A percentile compares a stretch with the other conserved stretches of the same genome.
Evolutionary conservation across 2,797 vertebrate genomes (phyloP).

Genomic region (Schizopygopsis malacanthus): DNA sequence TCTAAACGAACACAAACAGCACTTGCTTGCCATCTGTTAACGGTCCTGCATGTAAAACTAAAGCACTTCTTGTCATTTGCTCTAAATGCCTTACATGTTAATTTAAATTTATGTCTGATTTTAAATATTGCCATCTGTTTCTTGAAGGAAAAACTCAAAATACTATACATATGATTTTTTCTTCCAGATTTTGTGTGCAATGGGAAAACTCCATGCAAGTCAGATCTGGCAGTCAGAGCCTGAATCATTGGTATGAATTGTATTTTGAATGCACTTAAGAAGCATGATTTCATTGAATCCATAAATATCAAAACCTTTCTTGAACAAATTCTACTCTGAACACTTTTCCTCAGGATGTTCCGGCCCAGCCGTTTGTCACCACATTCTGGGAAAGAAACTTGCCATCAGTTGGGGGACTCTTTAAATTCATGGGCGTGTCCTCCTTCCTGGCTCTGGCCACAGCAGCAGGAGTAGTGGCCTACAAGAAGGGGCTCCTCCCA

Average conservation of each 20-base stretch:
- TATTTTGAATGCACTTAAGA: neutral
- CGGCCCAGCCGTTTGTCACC: conserved; percentile 80
- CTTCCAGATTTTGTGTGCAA: conserved; percentile 84
- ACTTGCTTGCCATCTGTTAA: neutral
- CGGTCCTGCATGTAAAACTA: neutral
- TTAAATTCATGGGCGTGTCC: conserved; percentile 85
- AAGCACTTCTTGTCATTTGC: neutral
- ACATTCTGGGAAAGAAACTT: conserved; percentile 93
- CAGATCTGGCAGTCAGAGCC: conserved; percentile 92
- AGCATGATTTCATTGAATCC: neutral
- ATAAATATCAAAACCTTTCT: neutral
- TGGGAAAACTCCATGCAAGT: conserved; percentile 86
- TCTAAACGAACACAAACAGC: neutral
- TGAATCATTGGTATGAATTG: conserved; percentile 79
- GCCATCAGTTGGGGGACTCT: conserved; percentile 88
- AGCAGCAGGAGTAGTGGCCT: conserved; percentile 78
- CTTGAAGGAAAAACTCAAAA: neutral
- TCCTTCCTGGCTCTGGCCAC: conserved; percentile 77
- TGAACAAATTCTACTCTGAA: neutral
- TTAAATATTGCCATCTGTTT: neutral
- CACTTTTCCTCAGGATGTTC: conserved; percentile 83
- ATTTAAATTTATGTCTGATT: neutral
- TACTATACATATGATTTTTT: conserved; percentile 21
- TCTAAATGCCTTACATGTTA: neutral
- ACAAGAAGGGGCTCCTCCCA: conserved; percentile 83